Evolutionary conservation across 2,113 vertebrate species (phyloP), one percentile per base, ranked within the genome.

Genomic region (Stegostoma tigrinum): DNA sequence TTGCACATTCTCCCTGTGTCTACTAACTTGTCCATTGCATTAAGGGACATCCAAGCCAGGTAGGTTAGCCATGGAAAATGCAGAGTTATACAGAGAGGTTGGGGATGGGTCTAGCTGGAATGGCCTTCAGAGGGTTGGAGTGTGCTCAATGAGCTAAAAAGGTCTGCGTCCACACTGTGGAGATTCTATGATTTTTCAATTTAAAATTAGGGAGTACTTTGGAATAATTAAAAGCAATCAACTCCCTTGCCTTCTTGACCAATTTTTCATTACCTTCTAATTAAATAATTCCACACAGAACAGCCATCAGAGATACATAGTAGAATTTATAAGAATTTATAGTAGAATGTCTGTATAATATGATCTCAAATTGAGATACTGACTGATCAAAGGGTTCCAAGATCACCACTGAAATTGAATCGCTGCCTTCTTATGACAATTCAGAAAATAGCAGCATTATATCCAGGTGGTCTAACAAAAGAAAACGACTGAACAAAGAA

Each of bases 321-420:
- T 61, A 19, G 14, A 30, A 61, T 30, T 61, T 34, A 55, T 61
- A 52, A 90, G 14, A 30, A 61, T 30, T 61, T 34, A 55, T 61
- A 52, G n/a, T n/a, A n/a, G n/a, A 90, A 19, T 67, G 42, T 66
- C 91, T 42, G 42, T 21, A 38, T 17, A 68, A 7, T 3, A 68
- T 19, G 0, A 68, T 68, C 19, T 24, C n/a, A 42, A 66, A 68
- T 19, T 68, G 64, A 68, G n/a, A 68, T 45, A 68, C 66, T 23
- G 64, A 89, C 24, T 55, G 86, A 89, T 89, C 42, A 6, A 7
- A 34, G 23, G 8, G 66, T 27, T 68, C 6, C 61, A 45, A 2
- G 19, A 66, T 91, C n/a, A 45, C 89, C 64, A 94, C 34, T 94
- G 38, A 94, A 42, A 94, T 68, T 66, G 5, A 93, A 93, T 93